Evolutionary conservation across 1,140 invertebrate species (phyloP).

Genomic region (Trinorchestia longiramus): DNA sequence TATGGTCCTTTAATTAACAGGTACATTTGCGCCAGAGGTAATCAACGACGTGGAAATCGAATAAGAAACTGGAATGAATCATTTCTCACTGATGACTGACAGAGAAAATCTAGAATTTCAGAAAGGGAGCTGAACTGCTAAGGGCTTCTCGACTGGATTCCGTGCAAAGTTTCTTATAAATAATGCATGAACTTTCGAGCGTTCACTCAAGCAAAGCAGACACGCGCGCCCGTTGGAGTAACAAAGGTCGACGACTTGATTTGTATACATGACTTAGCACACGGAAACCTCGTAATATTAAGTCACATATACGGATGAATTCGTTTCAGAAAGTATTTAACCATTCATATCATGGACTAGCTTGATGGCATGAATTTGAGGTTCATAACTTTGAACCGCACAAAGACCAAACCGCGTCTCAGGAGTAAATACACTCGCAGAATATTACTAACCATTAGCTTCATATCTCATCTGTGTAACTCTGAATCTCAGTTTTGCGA

Average conservation of each 20-base stretch:
- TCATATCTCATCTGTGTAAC: background rate
- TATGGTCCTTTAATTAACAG: background rate
- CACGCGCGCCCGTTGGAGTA: background rate
- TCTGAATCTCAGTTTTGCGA: too few relatives aligned
- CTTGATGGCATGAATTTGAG: background rate
- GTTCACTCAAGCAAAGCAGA: background rate
- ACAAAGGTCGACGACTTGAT: background rate
- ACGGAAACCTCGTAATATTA: background rate
- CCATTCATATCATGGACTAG: too few relatives aligned
- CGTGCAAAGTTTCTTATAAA: background rate
- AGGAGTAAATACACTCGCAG: background rate
- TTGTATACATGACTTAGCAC: background rate
- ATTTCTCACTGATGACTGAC: too few relatives aligned
- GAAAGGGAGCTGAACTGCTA: background rate
- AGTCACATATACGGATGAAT: background rate
- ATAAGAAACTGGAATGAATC: background rate
- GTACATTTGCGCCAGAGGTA: background rate
- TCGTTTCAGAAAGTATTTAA: background rate
- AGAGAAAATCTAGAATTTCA: background rate
- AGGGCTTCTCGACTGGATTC: background rate
- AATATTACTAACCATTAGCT: background rate
- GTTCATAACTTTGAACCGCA: background rate
- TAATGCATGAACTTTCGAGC: background rate
- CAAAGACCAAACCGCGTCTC: background rate
- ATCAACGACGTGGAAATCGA: background rate